Evolutionary conservation across 2,888 invertebrate genomes (phyloP).

Genomic region (Myopa testacea): DNA sequence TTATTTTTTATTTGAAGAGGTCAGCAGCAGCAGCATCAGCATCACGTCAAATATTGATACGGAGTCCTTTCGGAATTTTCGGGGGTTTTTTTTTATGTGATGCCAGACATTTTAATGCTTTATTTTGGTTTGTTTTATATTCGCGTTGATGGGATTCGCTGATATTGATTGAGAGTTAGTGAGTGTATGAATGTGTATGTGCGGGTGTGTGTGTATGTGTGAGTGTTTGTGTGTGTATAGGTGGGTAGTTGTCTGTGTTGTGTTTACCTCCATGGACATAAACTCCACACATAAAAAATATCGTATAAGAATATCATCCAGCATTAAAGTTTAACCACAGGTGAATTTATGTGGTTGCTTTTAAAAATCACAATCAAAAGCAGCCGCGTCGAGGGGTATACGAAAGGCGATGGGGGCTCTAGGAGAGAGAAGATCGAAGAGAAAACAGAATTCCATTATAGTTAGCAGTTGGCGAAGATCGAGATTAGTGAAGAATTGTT

Average conservation of each 20-base stretch:
- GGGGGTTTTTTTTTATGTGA: conserved; percentile 35
- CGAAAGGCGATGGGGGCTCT: too few species aligned
- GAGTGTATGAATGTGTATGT: background rate
- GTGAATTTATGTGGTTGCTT: conserved; percentile 34
- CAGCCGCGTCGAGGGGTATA: too few species aligned
- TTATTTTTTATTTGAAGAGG: conserved; percentile 13
- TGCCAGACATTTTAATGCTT: conserved; percentile 44
- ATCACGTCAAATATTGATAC: conserved; percentile 42
- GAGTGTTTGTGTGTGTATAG: too few species aligned
- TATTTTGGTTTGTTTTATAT: conserved; percentile 32
- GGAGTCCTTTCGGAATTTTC: background rate
- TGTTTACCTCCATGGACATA: too few species aligned
- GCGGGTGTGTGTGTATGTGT: background rate
- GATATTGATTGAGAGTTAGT: too few species aligned
- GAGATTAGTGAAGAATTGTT: too few species aligned
- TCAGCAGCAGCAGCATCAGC: background rate
- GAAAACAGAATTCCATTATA: too few species aligned
- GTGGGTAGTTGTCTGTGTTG: too few species aligned
- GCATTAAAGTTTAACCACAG: conserved; percentile 26
- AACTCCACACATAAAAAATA: too few species aligned
- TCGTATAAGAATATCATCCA: too few species aligned
- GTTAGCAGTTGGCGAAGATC: too few species aligned
- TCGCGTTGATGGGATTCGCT: conserved; percentile 20
- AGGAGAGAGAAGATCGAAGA: too few species aligned
- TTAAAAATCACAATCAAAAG: background rate